Evolutionary conservation across 2,113 vertebrate species (phyloP), one percentile per base, ranked within the genome.

Genomic region (Probosciger aterrimus): DNA sequence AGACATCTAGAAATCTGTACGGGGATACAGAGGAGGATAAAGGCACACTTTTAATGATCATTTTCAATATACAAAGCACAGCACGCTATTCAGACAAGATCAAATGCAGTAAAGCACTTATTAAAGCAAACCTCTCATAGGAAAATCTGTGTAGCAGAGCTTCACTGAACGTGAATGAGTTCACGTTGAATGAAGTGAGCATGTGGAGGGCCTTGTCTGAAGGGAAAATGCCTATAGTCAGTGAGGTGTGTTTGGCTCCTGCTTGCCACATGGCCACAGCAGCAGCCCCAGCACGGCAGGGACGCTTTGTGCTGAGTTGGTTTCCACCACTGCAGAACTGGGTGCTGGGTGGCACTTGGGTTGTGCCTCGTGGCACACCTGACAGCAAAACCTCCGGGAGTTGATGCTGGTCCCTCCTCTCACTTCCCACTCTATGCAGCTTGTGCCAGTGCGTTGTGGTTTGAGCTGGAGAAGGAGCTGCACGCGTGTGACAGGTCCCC

Each of bases 181-280:
- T 59, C 33, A 23, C 9, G 6, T 7, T 59, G 57, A 59, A 59
- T 59, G 57, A 14, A 19, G 50, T 0, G 50, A 6, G 19, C 3
- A 25, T 37, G 63, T 22, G 41, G 18, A 35, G 46, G 6, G 12
- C 11, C 28, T 22, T 14, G 10, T 12, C 27, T 4, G 10, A 43
- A 16, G 16, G 30, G 74, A 35, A 22, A 6, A 39, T 16, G 15
- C 33, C 4, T 2, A 4, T 1, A 9, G 2, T 4, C 23, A 1
- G 47, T 9, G 5, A 10, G 23, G 4, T 13, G 8, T 1, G 1
- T 14, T n/a, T 39, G 50, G 1, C 1, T 7, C 15, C 30, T 33
- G 57, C 20, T 5, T 12, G 2, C 2, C 4, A n/a, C 19, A 4
- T 3, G 24, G 37, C 31, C 7, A 2, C 0, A 11, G 55, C 31